phyloP scores from a whole-genome alignment of 2,797 vertebrate genomes.

The Hydrophis major region DNA sequence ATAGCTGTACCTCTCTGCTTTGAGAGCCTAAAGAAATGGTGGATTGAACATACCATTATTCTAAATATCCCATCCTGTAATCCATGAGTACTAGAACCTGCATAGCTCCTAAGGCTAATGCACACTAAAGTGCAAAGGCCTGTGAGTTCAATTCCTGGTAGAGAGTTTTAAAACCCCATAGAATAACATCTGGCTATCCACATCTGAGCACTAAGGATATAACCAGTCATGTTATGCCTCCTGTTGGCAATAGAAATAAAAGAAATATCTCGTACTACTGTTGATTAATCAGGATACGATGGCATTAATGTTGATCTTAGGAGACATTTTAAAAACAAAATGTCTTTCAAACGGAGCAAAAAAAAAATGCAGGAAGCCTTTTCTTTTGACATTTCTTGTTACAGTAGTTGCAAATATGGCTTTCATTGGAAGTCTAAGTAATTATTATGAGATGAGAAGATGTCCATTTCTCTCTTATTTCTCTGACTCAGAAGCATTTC shows the following conservation, averaged over 20 bases:
- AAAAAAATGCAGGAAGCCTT: not conserved
- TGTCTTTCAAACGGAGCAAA: not conserved
- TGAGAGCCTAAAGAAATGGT: not conserved
- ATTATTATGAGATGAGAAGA: not conserved
- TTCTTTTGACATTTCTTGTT: not conserved
- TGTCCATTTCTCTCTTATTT: not conserved
- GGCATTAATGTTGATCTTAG: not conserved
- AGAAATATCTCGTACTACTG: rapidly evolving
- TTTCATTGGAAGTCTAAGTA: not conserved
- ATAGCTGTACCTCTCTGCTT: not conserved
- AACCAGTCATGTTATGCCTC: not conserved
- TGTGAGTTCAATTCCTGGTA: not conserved
- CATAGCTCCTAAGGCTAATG: not conserved
- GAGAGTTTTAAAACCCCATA: not conserved
- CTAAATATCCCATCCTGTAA: not conserved
- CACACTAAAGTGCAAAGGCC: not conserved
- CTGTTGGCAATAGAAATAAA: not conserved
- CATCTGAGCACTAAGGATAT: not conserved
- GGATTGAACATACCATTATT: not conserved
- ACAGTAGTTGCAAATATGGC: not conserved
- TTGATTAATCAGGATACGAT: not conserved
- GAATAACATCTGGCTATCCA: not conserved
- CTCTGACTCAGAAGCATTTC: not conserved
- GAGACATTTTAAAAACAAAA: not conserved
- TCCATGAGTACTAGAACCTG: not conserved